phyloP scores from a whole-genome alignment of 2,888 invertebrate species.

The Periphyllus acericola region DNA sequence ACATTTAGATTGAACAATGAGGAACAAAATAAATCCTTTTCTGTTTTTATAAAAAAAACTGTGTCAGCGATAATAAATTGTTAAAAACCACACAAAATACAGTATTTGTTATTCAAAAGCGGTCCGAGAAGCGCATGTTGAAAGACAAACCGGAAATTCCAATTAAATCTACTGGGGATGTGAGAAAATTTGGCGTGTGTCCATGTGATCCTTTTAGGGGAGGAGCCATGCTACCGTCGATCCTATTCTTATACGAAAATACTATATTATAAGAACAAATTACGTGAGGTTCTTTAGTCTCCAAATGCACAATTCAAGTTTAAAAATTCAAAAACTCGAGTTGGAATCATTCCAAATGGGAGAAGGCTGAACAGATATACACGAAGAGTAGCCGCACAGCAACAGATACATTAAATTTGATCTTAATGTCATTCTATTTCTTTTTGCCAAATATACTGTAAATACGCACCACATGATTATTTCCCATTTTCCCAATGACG shows the following conservation, averaged over 20 bases:
- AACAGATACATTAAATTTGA: neutral
- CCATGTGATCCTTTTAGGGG: constrained; percentile 12
- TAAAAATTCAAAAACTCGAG: neutral
- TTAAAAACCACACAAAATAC: neutral
- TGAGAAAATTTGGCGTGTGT: constrained; percentile 28
- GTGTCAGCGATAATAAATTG: neutral
- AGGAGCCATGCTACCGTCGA: neutral
- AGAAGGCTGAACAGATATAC: neutral
- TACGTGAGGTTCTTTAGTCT: constrained; percentile 25
- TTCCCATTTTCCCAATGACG: too few species aligned
- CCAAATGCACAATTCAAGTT: neutral
- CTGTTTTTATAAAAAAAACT: neutral
- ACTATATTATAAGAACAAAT: constrained; percentile 6
- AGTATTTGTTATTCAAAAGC: neutral
- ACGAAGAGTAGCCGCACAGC: neutral
- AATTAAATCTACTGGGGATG: constrained; percentile 5
- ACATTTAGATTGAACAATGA: neutral
- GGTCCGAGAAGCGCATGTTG: neutral
- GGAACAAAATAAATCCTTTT: neutral
- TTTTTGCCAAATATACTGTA: neutral
- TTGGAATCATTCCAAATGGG: constrained; percentile 6
- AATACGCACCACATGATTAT: neutral
- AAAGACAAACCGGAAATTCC: constrained; percentile 30
- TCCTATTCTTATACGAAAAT: constrained; percentile 4
- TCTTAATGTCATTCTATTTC: neutral